These are phyloP conservation scores for Amblyraja radiata DNA, from an alignment of 2,797 vertebrate species.

Conservation along the genomic window DNA sequence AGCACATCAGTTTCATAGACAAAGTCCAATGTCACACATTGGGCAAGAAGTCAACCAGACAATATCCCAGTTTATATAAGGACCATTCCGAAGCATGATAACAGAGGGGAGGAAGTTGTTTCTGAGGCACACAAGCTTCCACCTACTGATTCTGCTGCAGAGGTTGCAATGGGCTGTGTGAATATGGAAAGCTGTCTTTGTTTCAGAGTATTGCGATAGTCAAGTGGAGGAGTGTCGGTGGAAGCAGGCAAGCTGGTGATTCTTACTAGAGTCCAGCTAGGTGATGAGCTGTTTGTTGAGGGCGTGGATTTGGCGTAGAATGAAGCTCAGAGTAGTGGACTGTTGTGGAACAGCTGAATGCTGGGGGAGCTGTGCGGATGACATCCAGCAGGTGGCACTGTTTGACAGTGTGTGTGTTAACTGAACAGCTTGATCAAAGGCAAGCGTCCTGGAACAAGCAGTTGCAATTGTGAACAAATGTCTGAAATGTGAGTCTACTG, in stretches of 20 bases:
- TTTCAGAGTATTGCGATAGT: background rate
- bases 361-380: background rate
- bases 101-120: too few species aligned
- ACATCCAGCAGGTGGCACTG: constrained; percentile 12
- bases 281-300: too few species aligned
- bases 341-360: background rate
- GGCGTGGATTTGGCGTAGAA: too few species aligned
- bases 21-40: too few species aligned
- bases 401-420: background rate
- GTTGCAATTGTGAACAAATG: constrained; percentile 44
- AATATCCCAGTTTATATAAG: too few species aligned
- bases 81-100: too few species aligned
- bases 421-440: background rate
- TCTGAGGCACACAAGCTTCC: background rate
- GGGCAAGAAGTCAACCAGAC: too few species aligned
- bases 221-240: too few species aligned
- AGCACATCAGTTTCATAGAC: too few species aligned
- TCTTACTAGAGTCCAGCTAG: too few species aligned
- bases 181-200: background rate
- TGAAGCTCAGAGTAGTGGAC: background rate
- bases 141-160: background rate
- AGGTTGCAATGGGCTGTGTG: background rate
- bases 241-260: too few species aligned
- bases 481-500: constrained; percentile 49
- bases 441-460: background rate